A percentile compares a stretch with the other conserved stretches of the same genome.
Evolutionary conservation across 2,113 vertebrate genomes (phyloP).

Genomic region (Paratilapia polleni): DNA sequence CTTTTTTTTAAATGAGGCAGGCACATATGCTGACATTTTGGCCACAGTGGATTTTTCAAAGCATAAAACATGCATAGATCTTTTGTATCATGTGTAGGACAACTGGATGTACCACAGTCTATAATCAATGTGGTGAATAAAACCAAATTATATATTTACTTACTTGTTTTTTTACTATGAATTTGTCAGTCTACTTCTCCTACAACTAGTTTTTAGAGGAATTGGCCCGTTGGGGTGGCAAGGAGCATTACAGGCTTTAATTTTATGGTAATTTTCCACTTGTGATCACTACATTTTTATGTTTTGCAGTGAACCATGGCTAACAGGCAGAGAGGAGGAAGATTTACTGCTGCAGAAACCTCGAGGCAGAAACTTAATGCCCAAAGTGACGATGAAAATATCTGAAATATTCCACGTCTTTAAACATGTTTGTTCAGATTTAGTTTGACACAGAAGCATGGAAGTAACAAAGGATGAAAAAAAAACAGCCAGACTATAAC

Average conservation of each 20-base stretch:
- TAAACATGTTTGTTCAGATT: not conserved
- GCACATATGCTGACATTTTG: no score
- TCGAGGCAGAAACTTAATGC: not conserved
- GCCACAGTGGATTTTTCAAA: no score
- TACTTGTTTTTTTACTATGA: not conserved
- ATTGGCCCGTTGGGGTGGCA: not conserved
- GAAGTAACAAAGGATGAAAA: not conserved
- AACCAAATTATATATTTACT: not conserved
- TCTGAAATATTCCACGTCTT: not conserved
- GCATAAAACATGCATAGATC: not conserved
- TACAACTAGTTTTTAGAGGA: not conserved
- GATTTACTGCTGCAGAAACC: not conserved
- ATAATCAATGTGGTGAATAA: not conserved
- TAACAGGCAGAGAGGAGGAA: not conserved
- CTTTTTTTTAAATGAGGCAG: not conserved
- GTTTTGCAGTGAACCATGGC: not conserved
- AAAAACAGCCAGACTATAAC: not conserved
- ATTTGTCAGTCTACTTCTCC: not conserved
- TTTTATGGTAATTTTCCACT: rapidly evolving
- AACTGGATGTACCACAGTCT: not conserved
- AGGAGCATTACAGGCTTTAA: not conserved
- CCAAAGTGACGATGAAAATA: not conserved
- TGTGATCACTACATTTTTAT: not conserved
- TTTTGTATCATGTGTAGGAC: not conserved
- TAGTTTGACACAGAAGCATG: not conserved